Conservation (phyloP, 2,888 invertebrate genomes). For the Sericinus montela region DNA sequence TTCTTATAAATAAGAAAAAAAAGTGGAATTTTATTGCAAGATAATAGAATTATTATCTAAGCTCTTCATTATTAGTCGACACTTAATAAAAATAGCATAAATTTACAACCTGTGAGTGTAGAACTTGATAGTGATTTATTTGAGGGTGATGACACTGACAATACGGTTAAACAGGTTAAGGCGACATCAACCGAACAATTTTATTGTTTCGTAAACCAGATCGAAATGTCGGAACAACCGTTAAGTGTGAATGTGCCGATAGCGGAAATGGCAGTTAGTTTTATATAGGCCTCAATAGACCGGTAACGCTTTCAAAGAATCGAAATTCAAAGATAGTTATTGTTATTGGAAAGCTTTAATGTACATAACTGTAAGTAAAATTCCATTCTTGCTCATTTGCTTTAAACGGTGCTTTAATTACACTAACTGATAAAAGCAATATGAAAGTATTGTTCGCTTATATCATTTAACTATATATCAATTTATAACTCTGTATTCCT, state of each 20-base stretch:
- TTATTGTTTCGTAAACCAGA: conserved; percentile 72
- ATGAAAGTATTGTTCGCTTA: too few species aligned
- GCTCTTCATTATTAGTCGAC: too few species aligned
- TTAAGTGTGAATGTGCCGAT: conserved; percentile 62
- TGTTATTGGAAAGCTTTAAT: too few species aligned
- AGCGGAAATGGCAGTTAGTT: conserved; percentile 52
- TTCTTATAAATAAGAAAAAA: too few species aligned
- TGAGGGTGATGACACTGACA: conserved; percentile 42
- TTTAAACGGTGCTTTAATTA: neutral
- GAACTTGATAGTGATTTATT: neutral
- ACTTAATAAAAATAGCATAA: neutral
- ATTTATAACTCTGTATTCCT: too few species aligned
- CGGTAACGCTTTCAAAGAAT: conserved; percentile 7
- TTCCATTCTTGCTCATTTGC: neutral
- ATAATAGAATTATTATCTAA: too few species aligned
- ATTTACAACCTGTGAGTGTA: neutral
- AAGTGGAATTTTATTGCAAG: too few species aligned
- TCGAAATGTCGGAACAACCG: conserved; percentile 62
- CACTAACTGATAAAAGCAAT: too few species aligned
- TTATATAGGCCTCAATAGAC: conserved; percentile 27
- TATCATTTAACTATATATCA: too few species aligned
- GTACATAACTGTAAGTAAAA: neutral
- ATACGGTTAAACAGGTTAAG: conserved; percentile 48
- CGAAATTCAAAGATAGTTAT: too few species aligned
- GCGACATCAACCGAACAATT: conserved; percentile 44